A percentile compares a stretch with the other conserved stretches of the same genome.
Evolutionary conservation across 2,113 vertebrate genomes (phyloP).

Genomic region (Ivindomyrus marchei): DNA sequence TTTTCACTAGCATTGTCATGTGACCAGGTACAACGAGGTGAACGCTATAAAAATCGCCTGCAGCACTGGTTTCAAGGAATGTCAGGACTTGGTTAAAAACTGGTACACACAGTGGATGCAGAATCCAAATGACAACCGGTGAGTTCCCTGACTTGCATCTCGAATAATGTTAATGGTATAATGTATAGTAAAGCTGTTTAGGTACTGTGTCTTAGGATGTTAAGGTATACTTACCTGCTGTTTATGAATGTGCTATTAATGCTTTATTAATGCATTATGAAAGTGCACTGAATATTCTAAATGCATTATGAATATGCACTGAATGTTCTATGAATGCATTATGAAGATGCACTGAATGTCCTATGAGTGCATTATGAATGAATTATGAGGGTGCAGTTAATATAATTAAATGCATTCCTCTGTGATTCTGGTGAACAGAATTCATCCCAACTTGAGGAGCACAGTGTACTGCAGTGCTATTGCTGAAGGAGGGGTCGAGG

Average conservation of each 20-base stretch:
- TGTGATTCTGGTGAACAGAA: conserved; percentile 49
- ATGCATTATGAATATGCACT: too few relatives aligned
- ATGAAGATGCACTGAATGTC: too few relatives aligned
- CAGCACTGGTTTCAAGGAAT: conserved; percentile 51
- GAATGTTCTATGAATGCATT: neutral
- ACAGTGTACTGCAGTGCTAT: conserved; percentile 80
- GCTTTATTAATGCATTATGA: neutral
- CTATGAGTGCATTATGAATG: neutral
- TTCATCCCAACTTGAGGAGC: conserved; percentile 73
- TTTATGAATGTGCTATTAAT: neutral
- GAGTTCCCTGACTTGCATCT: conserved; percentile 41
- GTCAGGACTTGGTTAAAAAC: neutral
- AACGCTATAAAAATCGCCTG: conserved; percentile 77
- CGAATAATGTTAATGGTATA: neutral
- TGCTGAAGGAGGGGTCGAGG: conserved; percentile 46
- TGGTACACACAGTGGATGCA: conserved; percentile 50
- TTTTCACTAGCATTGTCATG: neutral
- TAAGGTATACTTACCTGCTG: neutral
- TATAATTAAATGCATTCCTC: neutral
- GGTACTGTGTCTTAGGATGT: neutral
- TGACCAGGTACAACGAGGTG: conserved; percentile 74
- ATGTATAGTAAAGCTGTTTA: neutral
- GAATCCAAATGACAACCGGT: conserved; percentile 12
- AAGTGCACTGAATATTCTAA: too few relatives aligned
- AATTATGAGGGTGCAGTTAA: neutral